Base-by-base conservation (phyloP, 2,113 vertebrate species). In the Dicaeum eximium region DNA sequence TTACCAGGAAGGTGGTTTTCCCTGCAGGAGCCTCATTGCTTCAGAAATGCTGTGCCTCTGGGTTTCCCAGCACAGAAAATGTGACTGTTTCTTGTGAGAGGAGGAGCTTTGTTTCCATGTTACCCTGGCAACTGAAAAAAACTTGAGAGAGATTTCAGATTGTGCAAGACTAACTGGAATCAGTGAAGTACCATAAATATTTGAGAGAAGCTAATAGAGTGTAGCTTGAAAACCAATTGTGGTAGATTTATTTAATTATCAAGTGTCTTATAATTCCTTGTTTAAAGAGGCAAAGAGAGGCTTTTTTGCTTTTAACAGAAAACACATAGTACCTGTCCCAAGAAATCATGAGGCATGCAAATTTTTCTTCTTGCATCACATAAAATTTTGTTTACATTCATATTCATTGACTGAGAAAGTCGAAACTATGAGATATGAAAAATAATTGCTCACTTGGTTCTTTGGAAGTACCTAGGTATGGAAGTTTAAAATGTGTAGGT, bases 11-110 rank as follows among this genome's bases (percentile, higher is more conserved):
- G 37, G 31, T 90, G 40, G 56, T 91, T 94, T 96, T 94, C 92
- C 88, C 82, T 77, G 67, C 42, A 33, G 88, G 90, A 93, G 82
- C 95, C 95, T 82, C 85, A 58, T 54, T 75, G 58, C 82, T 92
- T 92, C 11, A 47, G 79, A 85, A 90, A 7, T 71, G 61, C 90
- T 90, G 81, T 92, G 88, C 53, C 54, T 82, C n/a, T 86, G 85
- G 57, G 73, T 90, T 92, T 93, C 58, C 69, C 74, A 86, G 88
- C 54, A 45, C 37, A 90, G 92, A 95, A 93, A 90, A 72, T 75
- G 54, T 61, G 62, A 72, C 81, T 65, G 6, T 88, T 42, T 50
- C 44, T 84, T 91, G 75, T 83, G 64, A 84, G 85, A 89, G 90
- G 66, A 94, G 87, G 47, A 89, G 60, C 35, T 80, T 85, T 88